phyloP scores from a whole-genome alignment of 2,113 vertebrate genomes.

The Eudyptes chrysolophus region DNA sequence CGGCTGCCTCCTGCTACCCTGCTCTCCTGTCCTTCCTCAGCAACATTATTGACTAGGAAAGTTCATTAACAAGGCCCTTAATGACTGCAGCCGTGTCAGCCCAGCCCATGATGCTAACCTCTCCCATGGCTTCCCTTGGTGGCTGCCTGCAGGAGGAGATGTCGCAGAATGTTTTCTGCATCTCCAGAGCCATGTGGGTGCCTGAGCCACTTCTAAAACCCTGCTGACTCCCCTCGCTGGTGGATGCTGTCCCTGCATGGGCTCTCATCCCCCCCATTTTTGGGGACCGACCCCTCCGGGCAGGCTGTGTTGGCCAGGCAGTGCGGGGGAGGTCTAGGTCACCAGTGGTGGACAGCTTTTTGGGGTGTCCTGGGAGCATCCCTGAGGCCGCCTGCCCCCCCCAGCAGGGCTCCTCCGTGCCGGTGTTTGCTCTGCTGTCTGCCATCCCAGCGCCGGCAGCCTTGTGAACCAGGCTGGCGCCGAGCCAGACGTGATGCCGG shows the following conservation, averaged over 20 bases:
- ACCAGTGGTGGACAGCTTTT: background rate
- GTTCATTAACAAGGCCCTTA: conserved; percentile 44
- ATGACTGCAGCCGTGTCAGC: background rate
- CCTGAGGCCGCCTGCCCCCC: no score
- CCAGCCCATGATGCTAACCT: background rate
- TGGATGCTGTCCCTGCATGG: background rate
- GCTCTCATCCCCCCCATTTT: background rate
- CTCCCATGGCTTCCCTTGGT: background rate
- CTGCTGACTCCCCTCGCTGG: background rate
- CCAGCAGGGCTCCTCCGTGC: accelerated
- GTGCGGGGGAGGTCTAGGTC: background rate
- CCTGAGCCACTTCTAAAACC: background rate
- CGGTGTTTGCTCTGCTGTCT: background rate
- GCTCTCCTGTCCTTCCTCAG: background rate
- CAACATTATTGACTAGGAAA: conserved; percentile 41
- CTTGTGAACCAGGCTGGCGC: background rate
- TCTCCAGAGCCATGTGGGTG: background rate
- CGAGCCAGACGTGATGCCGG: conserved; percentile 1
- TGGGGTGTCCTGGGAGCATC: background rate
- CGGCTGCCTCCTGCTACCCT: background rate
- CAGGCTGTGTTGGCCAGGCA: background rate
- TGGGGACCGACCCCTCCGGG: accelerated
- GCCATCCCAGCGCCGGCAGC: background rate
- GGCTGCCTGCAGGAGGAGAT: background rate
- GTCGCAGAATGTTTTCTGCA: background rate